These are phyloP conservation scores for Cryptotis parvus DNA, from an alignment of 2,113 vertebrate species.

Conservation along the genomic window DNA sequence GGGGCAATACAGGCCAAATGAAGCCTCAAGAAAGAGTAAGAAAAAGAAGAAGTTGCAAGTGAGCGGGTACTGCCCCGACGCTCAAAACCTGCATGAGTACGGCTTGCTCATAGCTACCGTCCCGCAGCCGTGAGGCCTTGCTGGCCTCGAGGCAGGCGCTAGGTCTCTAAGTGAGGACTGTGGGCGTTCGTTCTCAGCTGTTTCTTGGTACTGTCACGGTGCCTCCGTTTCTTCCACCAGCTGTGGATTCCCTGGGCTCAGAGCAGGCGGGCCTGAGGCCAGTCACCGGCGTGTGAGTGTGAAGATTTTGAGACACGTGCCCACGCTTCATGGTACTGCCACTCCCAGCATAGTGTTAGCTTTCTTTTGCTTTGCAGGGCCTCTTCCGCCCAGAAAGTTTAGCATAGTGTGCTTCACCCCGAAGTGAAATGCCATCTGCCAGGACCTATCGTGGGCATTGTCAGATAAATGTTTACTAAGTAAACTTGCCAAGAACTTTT, in stretches of 20 bases:
- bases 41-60: slow-evolving; percentile 85
- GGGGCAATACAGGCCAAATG: slow-evolving; percentile 80
- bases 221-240: neutral
- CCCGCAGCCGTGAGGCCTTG: neutral
- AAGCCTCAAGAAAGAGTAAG: slow-evolving; percentile 85
- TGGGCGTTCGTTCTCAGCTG: neutral
- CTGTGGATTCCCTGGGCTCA: neutral
- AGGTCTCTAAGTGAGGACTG: neutral
- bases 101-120: neutral
- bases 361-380: neutral
- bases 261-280: neutral
- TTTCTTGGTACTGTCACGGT: neutral
- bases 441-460: neutral
- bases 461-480: too few species aligned
- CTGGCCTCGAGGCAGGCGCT: too few species aligned
- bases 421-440: neutral
- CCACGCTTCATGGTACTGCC: fast-evolving
- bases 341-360: fast-evolving
- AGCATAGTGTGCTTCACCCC: neutral
- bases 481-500: too few species aligned
- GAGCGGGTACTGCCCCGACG: slow-evolving; percentile 42
- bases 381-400: too few species aligned
- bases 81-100: slow-evolving; percentile 88
- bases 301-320: neutral
- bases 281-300: neutral